These are phyloP conservation scores for Ridgeia piscesae DNA, from an alignment of 1,140 invertebrate genomes.

Conservation along the genomic window DNA sequence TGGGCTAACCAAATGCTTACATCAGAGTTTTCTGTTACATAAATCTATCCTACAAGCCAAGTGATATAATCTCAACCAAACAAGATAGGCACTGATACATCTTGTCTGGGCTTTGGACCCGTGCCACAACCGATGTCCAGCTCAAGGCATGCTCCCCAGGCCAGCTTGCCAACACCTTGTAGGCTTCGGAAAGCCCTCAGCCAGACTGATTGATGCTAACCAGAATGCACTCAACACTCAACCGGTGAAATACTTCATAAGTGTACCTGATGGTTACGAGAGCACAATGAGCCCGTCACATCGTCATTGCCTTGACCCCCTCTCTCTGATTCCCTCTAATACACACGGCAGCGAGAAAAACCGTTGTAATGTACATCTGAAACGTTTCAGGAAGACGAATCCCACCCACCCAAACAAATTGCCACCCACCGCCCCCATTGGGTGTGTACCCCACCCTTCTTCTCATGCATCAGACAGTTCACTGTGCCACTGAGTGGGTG, in stretches of 20 bases:
- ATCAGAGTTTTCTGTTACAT: background rate
- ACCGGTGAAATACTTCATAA: no score
- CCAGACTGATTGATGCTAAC: background rate
- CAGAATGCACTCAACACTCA: background rate
- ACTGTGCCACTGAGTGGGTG: no score
- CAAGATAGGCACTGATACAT: background rate
- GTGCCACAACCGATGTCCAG: background rate
- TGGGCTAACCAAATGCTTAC: no score
- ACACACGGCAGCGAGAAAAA: background rate
- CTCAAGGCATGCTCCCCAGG: background rate
- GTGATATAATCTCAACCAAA: background rate
- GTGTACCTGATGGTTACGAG: background rate
- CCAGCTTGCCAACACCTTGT: background rate
- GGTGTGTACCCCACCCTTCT: no score
- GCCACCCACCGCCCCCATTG: no score
- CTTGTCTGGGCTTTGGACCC: background rate
- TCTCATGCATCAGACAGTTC: no score
- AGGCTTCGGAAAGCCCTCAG: background rate
- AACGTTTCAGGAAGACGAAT: background rate
- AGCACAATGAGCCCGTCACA: background rate
- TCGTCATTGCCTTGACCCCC: background rate
- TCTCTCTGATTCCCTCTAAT: background rate
- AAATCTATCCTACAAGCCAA: background rate
- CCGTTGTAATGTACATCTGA: background rate
- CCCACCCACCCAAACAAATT: no score